Conservation (phyloP, 2,113 vertebrate genomes). For the Catharus bicknelli region DNA sequence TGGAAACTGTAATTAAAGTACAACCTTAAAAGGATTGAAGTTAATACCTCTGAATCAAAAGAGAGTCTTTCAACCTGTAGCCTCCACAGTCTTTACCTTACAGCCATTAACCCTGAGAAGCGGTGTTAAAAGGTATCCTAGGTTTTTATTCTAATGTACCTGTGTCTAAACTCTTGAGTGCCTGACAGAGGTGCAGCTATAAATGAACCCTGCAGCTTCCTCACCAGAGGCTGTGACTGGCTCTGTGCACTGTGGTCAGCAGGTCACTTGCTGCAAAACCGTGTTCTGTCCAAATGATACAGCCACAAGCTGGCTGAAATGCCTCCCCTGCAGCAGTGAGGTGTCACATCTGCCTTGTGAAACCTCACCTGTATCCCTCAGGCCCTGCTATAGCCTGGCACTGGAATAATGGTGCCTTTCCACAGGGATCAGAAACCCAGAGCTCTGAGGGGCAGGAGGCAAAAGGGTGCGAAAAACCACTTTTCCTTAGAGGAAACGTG, state of each 20-base stretch:
- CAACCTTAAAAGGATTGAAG: conserved; percentile 38
- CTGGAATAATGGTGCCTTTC: neutral
- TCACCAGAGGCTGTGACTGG: neutral
- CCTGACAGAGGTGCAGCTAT: neutral
- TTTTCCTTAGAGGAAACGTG: neutral
- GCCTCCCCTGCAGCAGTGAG: neutral
- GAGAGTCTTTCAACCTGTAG: conserved; percentile 32
- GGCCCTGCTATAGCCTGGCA: neutral
- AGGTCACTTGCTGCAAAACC: neutral
- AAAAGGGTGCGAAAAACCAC: neutral
- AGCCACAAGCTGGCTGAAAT: neutral
- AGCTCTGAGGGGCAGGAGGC: neutral
- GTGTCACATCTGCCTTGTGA: neutral
- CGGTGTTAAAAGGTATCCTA: neutral
- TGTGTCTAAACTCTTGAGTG: neutral
- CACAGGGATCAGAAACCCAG: neutral
- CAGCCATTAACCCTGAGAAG: neutral
- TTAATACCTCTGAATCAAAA: conserved; percentile 52
- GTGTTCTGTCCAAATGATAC: neutral
- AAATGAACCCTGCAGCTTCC: neutral
- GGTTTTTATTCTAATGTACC: conserved; percentile 7
- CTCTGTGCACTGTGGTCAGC: neutral
- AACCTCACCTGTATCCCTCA: neutral
- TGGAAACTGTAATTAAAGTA: conserved; percentile 46
- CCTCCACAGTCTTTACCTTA: neutral